Evolutionary conservation across 2,888 invertebrate genomes (phyloP), one percentile per base, ranked within the genome.

Genomic region (Pharmacophagus antenor): DNA sequence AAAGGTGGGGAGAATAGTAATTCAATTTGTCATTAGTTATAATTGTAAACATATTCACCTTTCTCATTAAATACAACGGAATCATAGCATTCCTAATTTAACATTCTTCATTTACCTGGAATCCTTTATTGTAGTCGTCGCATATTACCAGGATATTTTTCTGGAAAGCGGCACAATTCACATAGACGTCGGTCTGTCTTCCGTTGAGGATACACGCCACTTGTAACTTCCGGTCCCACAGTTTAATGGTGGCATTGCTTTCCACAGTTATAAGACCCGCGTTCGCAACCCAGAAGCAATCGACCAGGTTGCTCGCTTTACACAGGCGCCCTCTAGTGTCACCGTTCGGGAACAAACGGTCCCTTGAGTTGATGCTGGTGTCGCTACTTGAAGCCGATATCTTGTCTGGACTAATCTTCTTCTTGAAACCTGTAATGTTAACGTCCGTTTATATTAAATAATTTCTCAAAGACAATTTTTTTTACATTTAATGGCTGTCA

Each of bases 121-220:
- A 90, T 21, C 73, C 73, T 60, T 76, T 81, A 66, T 80, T 84
- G 51, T 70, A 68, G 23, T 76, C 78, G 63, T 88, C 88, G 58
- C 89, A 90, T 17, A 91, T 73, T 18, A 85, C 86, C 1, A 91
- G 70, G 0, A 85, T 65, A 47, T 82, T 80, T 56, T 82, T 84
- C 63, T 80, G 76, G 6, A 85, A 77, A 0, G 84, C 79, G 0
- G 87, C 85, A 51, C 84, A 85, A 3, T 68, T 80, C 2, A 90
- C 70, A n/a, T 67, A 64, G 0, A 81, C 78, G 37, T 85, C 83
- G 0, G 70, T 65, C 54, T 85, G 84, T n/a, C 84, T 70, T 8
- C 82, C 81, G 18, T 82, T 77, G 47, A 91, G 63, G 41, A 91
- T 82, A 25, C 77, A 74, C 0, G 71, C 64, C 1, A 88, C 47